Base-by-base conservation (phyloP, 2,113 vertebrate species). In the Passer montanus region DNA sequence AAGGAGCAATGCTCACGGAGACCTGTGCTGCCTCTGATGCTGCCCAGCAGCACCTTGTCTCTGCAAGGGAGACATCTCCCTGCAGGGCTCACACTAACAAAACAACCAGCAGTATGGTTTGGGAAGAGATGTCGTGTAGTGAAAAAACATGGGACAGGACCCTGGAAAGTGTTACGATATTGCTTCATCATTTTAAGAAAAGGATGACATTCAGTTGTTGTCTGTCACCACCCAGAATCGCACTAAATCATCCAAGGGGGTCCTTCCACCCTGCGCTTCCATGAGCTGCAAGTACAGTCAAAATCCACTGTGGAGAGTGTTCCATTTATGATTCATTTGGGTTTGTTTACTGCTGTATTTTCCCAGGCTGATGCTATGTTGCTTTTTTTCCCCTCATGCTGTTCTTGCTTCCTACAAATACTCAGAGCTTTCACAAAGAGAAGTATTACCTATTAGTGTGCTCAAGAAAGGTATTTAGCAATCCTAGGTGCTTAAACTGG, bases 391-490 rank as follows among this genome's bases (percentile, higher is more conserved):
- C 39, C 53, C 41, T 84, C 74, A 81, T 17, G 37, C 46, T n/a
- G 28, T 52, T 95, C 79, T 80, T 94, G 68, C 80, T 90, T 95
- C 64, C 43, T 72, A n/a, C 33, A 86, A 91, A 88, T 46, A 59
- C 56, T 82, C 81, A 83, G 74, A 91, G 90, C 72, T 96, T 95
- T 81, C 49, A 67, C 44, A 44, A 93, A 82, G 76, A 88, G 73
- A 94, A 94, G 60, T 72, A 92, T 88, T 95, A 94, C 85, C 88
- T 84, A 81, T 81, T 96, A 94, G 64, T 46, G 76, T 67, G 76
- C 79, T 75, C 88, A 92, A 10, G 83, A 90, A 96, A 94, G 90
- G 76, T 93, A 87, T 95, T 90, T 94, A 96, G 92, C 63, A 93
- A 84, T 95, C 49, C 92, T 92, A 96, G 93, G 73, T 89, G 83